Percentiles rank a stretch among this genome's conserved stretches.
phyloP scores from a whole-genome alignment of 2,888 invertebrate species.

The Apoda limacodes region DNA sequence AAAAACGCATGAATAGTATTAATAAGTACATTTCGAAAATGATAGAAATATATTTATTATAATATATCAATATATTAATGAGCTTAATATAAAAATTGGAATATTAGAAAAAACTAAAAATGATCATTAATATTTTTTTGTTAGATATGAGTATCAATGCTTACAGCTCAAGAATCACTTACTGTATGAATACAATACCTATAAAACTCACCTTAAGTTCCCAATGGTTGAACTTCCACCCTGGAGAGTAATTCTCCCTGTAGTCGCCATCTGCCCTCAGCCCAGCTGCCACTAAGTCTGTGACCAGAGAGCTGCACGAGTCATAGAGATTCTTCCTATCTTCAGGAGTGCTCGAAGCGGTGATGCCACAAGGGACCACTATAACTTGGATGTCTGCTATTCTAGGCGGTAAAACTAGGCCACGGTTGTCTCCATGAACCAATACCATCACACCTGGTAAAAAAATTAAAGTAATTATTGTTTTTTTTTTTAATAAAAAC shows the following conservation, averaged over 20 bases:
- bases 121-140: too few species aligned
- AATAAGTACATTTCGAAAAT: too few species aligned
- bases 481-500: too few species aligned
- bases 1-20: too few species aligned
- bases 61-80: too few species aligned
- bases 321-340: constrained; percentile 76
- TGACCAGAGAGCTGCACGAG: constrained; percentile 79
- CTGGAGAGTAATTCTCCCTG: constrained; percentile 96
- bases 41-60: too few species aligned
- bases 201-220: constrained; percentile 80
- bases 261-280: constrained; percentile 88
- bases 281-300: constrained; percentile 69
- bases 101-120: too few species aligned
- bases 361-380: constrained; percentile 96
- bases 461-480: too few species aligned
- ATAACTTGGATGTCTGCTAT: constrained; percentile 90
- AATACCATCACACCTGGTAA: constrained; percentile 84
- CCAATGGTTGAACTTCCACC: constrained; percentile 99
- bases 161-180: too few species aligned
- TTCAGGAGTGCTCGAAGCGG: constrained; percentile 79
- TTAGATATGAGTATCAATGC: not conserved
- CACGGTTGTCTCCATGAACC: constrained; percentile 97
- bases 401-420: constrained; percentile 93
- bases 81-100: too few species aligned
- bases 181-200: not conserved